Base-by-base conservation (phyloP, 2,888 invertebrate species). In the Sturmia bella region DNA sequence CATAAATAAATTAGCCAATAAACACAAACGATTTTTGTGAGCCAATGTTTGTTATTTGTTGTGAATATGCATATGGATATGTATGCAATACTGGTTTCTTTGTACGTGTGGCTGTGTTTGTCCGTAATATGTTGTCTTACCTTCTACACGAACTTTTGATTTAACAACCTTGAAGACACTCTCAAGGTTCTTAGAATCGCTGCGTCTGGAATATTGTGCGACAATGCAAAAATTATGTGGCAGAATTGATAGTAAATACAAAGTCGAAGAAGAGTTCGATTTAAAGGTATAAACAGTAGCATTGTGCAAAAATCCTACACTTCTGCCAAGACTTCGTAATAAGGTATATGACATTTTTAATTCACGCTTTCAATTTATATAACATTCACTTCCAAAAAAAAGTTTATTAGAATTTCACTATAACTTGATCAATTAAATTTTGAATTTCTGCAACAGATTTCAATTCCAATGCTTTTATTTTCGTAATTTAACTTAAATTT, bases 121-220 rank as follows among this genome's bases (percentile, higher is more conserved):
- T 27, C n/a, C n/a, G n/a, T 17, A 5, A 27, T 5, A 15, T 52
- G 19, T 48, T 63, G n/a, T 43, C 61, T 41, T 73, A 87, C 87
- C 87, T 86, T 87, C 87, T 37, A 87, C 84, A 52, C 87, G 86
- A 57, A 84, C 86, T 78, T 87, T 87, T 39, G 86, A 86, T 84
- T 87, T 87, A 19, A 87, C 86, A 56, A 87, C 86, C 84, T 87
- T 87, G 84, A 86, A 87, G 17, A 84, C 85, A 56, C 84, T 86
- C 66, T 87, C 87, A 61, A 86, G 83, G 79, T 87, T 87, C 78
- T 87, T 87, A 11, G 87, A 86, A 81, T 87, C 87, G 73, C 87
- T 87, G 32, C 87, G 84, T 52, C 87, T 85, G 19, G 87, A 87
- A 81, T 87, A 87, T 37, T 85, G 68, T 43, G 70, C 76, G 39